Evolutionary conservation across 2,888 invertebrate genomes (phyloP).

Genomic region (Philopedon plagiatum): DNA sequence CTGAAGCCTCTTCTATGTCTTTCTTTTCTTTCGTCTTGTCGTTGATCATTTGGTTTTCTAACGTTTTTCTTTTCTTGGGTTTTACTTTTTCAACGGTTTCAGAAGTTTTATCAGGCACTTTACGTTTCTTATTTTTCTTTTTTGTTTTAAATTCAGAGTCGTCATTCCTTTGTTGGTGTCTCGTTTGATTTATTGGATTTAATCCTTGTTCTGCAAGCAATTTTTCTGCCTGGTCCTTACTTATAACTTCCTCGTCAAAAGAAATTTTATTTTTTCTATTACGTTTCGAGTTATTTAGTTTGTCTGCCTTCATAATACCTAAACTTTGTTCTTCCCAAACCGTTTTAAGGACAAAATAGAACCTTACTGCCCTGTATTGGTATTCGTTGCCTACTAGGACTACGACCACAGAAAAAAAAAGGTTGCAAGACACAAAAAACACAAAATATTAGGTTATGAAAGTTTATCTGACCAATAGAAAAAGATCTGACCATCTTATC

Average conservation of each 20-base stretch:
- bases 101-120: neutral
- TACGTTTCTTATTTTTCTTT: slow-evolving; percentile 1
- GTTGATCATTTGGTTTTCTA: neutral
- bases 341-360: too few species aligned
- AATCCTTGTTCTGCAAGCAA: slow-evolving; percentile 18
- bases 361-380: too few species aligned
- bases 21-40: neutral
- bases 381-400: too few species aligned
- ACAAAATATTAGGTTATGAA: too few species aligned
- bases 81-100: neutral
- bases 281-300: neutral
- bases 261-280: slow-evolving; percentile 32
- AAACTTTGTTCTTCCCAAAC: neutral
- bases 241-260: slow-evolving; percentile 44
- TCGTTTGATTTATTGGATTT: too few species aligned
- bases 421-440: too few species aligned
- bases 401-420: too few species aligned
- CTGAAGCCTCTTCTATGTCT: neutral
- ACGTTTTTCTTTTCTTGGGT: neutral
- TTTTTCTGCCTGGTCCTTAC: slow-evolving; percentile 32
- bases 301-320: neutral
- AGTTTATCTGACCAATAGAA: too few species aligned
- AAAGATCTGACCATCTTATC: too few species aligned
- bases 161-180: neutral
- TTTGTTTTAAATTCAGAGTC: neutral